Evolutionary conservation across 1,140 invertebrate genomes (phyloP).

Genomic region (Elysia chlorotica): DNA sequence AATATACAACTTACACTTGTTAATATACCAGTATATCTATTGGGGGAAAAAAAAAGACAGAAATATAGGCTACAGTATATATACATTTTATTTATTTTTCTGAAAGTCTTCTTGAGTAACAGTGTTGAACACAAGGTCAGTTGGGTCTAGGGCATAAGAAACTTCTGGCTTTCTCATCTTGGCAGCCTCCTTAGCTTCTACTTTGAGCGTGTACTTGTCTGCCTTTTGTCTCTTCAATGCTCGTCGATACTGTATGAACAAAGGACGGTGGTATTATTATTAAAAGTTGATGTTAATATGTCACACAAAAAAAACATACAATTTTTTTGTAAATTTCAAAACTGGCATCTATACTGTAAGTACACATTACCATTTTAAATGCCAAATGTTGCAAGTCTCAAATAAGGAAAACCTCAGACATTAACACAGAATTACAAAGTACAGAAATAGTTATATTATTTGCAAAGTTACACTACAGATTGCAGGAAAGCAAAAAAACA

Average conservation of each 20-base stretch:
- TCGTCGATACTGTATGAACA: slow-evolving; percentile 75
- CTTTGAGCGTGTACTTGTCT: slow-evolving; percentile 77
- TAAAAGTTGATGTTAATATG: background rate
- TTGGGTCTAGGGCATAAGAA: slow-evolving; percentile 9
- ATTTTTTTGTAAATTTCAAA: background rate
- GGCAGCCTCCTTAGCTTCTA: slow-evolving; percentile 77
- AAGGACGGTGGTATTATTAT: no score
- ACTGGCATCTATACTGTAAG: no score
- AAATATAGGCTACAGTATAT: no score
- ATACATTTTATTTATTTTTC: background rate
- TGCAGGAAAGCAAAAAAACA: background rate
- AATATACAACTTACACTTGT: no score
- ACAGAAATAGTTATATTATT: background rate
- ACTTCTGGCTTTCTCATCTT: slow-evolving; percentile 10
- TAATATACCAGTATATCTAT: no score
- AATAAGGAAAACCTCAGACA: no score
- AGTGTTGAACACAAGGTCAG: slow-evolving; percentile 13
- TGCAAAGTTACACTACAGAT: background rate
- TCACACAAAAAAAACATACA: background rate
- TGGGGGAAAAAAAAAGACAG: no score
- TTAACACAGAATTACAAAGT: background rate
- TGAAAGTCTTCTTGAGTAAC: background rate
- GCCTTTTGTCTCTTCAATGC: slow-evolving; percentile 72
- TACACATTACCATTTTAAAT: no score
- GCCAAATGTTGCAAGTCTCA: no score